Percentiles rank a stretch among this genome's conserved stretches.
Conservation (phyloP, 2,113 vertebrate genomes). For the Leuciscus idus region DNA sequence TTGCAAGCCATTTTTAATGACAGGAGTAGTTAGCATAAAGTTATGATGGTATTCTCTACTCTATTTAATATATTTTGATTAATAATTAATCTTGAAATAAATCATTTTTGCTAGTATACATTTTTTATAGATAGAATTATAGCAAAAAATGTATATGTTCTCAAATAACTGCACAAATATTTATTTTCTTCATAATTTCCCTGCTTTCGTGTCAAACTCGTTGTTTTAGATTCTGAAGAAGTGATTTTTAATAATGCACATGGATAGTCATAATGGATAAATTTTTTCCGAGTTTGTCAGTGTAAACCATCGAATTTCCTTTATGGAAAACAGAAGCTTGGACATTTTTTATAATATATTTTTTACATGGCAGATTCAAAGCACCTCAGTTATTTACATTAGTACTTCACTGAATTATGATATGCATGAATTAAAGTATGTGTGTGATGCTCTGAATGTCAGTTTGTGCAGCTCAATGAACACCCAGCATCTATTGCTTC, state of each 20-base stretch:
- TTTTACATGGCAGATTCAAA: not conserved
- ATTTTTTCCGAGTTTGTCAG: not conserved
- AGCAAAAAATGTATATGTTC: not conserved
- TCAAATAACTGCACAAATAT: not conserved
- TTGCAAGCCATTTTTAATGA: not conserved
- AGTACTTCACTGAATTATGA: not conserved
- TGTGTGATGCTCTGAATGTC: not conserved
- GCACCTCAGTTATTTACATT: not conserved
- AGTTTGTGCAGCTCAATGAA: slow-evolving; percentile 67
- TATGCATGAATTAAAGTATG: too few relatives aligned
- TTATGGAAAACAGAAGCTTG: not conserved
- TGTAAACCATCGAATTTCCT: not conserved
- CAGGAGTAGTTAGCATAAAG: too few relatives aligned
- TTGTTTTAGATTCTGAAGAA: not conserved
- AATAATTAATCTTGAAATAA: not conserved
- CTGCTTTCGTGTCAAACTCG: not conserved
- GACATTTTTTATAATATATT: not conserved
- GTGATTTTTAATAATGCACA: not conserved
- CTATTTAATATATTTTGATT: not conserved
- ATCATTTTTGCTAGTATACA: too few relatives aligned
- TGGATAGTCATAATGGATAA: not conserved
- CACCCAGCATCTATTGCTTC: slow-evolving; percentile 59
- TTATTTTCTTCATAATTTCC: not conserved
- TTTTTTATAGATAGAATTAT: too few relatives aligned
- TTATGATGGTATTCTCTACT: too few relatives aligned